phyloP scores from a whole-genome alignment of 2,113 vertebrate species.

The Ptychochromis oligacanthus region DNA sequence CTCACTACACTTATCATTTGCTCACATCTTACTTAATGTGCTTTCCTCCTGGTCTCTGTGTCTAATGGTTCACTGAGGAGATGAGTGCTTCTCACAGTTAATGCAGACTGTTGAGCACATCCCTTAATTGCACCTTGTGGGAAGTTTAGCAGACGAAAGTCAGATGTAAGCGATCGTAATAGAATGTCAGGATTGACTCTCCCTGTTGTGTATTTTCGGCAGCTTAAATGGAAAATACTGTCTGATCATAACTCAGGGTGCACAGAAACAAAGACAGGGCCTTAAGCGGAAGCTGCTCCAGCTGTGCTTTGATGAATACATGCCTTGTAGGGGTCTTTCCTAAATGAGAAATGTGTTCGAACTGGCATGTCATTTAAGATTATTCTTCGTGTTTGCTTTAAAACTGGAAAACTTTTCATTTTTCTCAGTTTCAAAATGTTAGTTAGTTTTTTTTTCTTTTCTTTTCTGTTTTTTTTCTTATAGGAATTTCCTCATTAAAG shows the following conservation, averaged over 20 bases:
- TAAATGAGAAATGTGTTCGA: slow-evolving; percentile 1
- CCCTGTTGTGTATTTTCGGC: slow-evolving; percentile 11
- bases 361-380: background rate
- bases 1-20: background rate
- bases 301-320: slow-evolving; percentile 14
- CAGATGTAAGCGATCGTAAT: background rate
- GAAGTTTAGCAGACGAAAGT: background rate
- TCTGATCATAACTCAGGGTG: slow-evolving; percentile 11
- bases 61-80: background rate
- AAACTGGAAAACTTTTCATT: background rate
- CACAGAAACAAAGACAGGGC: slow-evolving; percentile 6
- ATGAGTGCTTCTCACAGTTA: background rate
- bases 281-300: background rate
- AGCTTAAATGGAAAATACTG: slow-evolving; percentile 1
- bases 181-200: background rate
- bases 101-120: slow-evolving; percentile 1
- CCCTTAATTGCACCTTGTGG: slow-evolving; percentile 5
- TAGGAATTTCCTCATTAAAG: background rate
- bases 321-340: slow-evolving; percentile 9
- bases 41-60: background rate
- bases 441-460: background rate
- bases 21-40: background rate
- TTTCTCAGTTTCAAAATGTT: background rate
- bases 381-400: background rate
- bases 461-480: background rate